Conservation (phyloP, 2,888 invertebrate species). For the Bruchidius siliquastri region DNA sequence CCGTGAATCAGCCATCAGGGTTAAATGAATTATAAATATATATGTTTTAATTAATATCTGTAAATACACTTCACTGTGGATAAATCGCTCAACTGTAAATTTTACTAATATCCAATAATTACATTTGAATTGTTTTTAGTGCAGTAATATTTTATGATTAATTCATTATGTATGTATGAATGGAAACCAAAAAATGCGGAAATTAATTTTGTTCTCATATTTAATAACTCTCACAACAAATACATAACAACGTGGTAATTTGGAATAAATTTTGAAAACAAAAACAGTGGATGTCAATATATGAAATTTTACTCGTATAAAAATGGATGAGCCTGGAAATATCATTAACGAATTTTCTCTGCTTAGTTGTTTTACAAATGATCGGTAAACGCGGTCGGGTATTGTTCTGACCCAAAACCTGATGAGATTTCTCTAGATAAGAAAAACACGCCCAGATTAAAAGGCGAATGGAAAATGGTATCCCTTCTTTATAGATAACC, state of each 20-base stretch:
- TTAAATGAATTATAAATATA: constrained; percentile 24
- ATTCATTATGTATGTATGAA: constrained; percentile 12
- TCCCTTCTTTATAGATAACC: no score
- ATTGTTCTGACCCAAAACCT: no score
- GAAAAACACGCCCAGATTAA: no score
- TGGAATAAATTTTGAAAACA: background rate
- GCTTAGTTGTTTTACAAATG: no score
- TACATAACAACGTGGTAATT: background rate
- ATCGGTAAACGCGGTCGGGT: no score
- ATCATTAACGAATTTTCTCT: no score
- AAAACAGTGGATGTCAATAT: no score
- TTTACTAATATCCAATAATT: constrained; percentile 23
- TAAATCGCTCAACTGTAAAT: constrained; percentile 26
- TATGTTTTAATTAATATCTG: constrained; percentile 26
- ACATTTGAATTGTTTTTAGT: constrained; percentile 21
- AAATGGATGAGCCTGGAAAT: no score
- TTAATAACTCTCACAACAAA: background rate
- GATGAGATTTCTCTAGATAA: no score
- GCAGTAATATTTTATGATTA: constrained; percentile 20
- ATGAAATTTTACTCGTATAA: no score
- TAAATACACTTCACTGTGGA: constrained; percentile 17
- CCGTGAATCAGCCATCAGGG: background rate
- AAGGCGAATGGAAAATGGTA: no score
- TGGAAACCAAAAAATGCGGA: constrained; percentile 7
- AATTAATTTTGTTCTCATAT: background rate